These are phyloP conservation scores for Orgyia antiqua DNA, from an alignment of 2,888 invertebrate species.

Conservation along the genomic window DNA sequence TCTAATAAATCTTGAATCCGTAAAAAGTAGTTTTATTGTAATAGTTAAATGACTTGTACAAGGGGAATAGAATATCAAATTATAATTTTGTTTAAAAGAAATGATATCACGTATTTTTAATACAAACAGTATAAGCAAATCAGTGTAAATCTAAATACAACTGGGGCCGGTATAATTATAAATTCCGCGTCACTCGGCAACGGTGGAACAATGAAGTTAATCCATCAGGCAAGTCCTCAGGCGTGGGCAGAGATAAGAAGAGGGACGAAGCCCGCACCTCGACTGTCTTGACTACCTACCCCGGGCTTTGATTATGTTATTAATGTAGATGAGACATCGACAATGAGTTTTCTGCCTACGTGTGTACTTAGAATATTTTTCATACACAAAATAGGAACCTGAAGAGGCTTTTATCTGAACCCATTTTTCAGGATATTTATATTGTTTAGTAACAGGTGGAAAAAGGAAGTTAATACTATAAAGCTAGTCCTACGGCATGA, in stretches of 20 bases:
- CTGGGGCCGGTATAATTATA: slow-evolving; percentile 60
- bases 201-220: slow-evolving; percentile 76
- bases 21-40: too few relatives aligned
- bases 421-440: too few relatives aligned
- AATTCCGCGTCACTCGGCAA: slow-evolving; percentile 71
- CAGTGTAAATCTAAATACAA: slow-evolving; percentile 38
- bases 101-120: slow-evolving; percentile 1
- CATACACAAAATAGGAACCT: too few relatives aligned
- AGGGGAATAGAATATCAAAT: too few relatives aligned
- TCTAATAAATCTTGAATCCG: too few relatives aligned
- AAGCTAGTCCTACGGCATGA: too few relatives aligned
- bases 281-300: slow-evolving; percentile 61
- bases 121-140: slow-evolving; percentile 15
- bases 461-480: too few relatives aligned
- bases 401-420: too few relatives aligned
- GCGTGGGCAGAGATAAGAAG: slow-evolving; percentile 74
- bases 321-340: slow-evolving; percentile 13
- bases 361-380: too few relatives aligned
- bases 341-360: slow-evolving; percentile 1
- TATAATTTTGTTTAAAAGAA: too few relatives aligned
- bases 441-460: too few relatives aligned
- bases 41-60: too few relatives aligned
- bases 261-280: slow-evolving; percentile 62
- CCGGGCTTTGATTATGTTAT: slow-evolving; percentile 28
- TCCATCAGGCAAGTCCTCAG: slow-evolving; percentile 73